Evolutionary conservation across 2,797 vertebrate species (phyloP), one percentile per base, ranked within the genome.

Genomic region (Acomys russatus): DNA sequence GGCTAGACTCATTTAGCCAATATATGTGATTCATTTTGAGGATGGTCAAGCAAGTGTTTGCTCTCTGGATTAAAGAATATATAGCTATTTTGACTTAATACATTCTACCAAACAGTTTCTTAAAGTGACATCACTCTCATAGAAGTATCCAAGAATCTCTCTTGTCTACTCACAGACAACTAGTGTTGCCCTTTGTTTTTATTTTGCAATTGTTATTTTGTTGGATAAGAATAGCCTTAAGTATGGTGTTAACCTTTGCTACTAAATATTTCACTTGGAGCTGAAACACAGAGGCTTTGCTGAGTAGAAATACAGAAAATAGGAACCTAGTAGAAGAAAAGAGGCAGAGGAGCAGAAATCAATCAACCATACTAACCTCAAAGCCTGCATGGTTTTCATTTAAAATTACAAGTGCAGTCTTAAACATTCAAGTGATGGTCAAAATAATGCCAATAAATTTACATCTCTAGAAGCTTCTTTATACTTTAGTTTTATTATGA

Each of bases 301-400:
- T 77, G 14, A 88, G 30, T 77, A 77, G 51, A 95, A 94, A 94
- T 14, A 38, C 78, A 85, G 49, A 66, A 77, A 79, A 77, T 15
- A 80, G n/a, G 3, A 90, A 38, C 78, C 28, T 66, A 93, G 76
- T 78, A 76, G 44, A 23, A 80, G 61, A 68, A 61, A 82, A 77
- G 68, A 11, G 17, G 35, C 9, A 90, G 30, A 73, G 66, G 3
- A 83, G 82, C 23, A 84, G 70, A 94, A 94, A 92, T 73, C 73
- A 88, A 82, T 23, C 30, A 78, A 94, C 90, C 66, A 92, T 86
- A 97, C 74, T 71, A 94, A 90, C 30, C 95, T 83, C 77, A 96
- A 68, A 85, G n/a, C 3, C 49, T 86, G 11, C 5, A 85, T 33
- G 74, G 71, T 35, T 91, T 96, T 94, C 9, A 70, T 95, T 90